Evolutionary conservation across 2,888 invertebrate species (phyloP), one percentile per base, ranked within the genome.

Genomic region (Alsophila aescularia): DNA sequence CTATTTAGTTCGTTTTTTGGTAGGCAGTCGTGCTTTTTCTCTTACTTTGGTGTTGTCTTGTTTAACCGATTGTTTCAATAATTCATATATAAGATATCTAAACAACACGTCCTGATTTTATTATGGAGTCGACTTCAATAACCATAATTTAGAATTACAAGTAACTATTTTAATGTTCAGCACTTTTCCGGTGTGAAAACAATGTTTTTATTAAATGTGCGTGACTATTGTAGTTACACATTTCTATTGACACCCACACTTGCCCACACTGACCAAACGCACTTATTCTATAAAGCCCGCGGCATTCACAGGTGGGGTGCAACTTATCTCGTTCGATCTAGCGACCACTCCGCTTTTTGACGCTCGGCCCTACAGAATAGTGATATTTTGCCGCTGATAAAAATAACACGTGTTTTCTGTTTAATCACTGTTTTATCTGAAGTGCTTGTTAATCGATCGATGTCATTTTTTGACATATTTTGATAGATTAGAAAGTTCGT

Each of bases 341-440:
- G 70, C 82, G 82, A 77, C 82, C 83, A 83, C 81, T 86, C 79
- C 79, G 81, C 78, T 85, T 85, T 85, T 84, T 84, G 85, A 86
- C 87, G 85, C 84, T 80, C 65, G 64, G 63, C 73, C 77, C 77
- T 64, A 59, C 64, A 59, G 64, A 65, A 68, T 66, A 72, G 67
- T 73, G 81, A 84, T 83, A 77, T 75, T 74, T 60, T 67, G 63
- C 72, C 66, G 66, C 66, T 72, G 77, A 73, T 75, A 79, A 75
- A 71, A 77, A 77, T 75, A 79, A 88, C 88, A 87, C 81, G 79
- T 86, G 84, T 87, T 84, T 81, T 81, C 70, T 45, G 47, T 76
- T 58, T 81, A 83, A 81, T 81, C 70, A 72, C 68, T 67, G 65
- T 58, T 72, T 79, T 81, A 80, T 79, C 77, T 75, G 70, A 72